Conservation (phyloP, 2,113 vertebrate genomes). For the Protobothrops flavoviridis region DNA sequence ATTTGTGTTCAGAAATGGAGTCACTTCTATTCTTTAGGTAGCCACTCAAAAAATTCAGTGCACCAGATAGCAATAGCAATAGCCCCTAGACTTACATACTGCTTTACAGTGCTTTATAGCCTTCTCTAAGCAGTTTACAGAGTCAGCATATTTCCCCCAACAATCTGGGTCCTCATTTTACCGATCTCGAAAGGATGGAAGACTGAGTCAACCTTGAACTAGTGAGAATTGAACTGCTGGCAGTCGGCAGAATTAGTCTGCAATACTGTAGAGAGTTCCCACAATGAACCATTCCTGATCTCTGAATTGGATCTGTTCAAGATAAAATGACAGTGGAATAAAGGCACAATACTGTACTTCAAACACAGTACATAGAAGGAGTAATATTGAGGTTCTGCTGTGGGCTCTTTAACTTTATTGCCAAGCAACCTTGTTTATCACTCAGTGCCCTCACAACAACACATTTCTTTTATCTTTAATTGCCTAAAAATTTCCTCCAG, state of each 20-base stretch:
- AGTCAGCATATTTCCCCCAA: no score
- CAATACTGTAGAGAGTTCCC: slow-evolving; percentile 1
- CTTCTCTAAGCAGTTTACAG: no score
- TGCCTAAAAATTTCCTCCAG: slow-evolving; percentile 46
- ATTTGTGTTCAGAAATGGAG: slow-evolving; percentile 2
- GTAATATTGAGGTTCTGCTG: slow-evolving; percentile 7
- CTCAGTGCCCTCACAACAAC: slow-evolving; percentile 47
- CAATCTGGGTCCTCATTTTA: no score
- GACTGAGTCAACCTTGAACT: no score
- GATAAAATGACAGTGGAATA: neutral
- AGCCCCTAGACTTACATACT: no score
- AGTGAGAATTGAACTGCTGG: no score
- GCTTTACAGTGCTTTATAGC: no score
- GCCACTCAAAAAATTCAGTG: neutral
- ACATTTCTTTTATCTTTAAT: slow-evolving; percentile 34
- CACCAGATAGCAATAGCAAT: neutral
- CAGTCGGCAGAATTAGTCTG: no score
- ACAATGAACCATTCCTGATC: neutral
- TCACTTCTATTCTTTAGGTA: neutral
- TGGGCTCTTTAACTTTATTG: neutral
- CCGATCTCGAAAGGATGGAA: no score
- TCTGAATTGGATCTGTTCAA: slow-evolving; percentile 12
- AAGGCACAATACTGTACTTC: neutral
- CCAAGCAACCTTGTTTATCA: slow-evolving; percentile 51
- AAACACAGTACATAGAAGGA: neutral